phyloP scores from a whole-genome alignment of 1,140 invertebrate genomes.

The Drosophila orosa region DNA sequence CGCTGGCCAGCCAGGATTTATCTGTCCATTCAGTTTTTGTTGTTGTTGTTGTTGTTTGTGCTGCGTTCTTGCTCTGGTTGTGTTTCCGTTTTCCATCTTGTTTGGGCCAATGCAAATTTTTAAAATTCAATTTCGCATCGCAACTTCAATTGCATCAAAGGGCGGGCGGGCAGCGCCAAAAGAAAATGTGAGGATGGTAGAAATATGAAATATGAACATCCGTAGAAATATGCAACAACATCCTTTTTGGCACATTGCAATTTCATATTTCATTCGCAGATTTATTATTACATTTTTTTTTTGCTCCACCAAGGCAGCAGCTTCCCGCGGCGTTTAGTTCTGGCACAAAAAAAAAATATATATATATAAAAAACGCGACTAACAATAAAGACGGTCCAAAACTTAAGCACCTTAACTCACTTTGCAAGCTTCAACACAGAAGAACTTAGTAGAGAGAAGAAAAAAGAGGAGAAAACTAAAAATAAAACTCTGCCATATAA shows the following conservation, averaged over 20 bases:
- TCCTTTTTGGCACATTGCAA: slow-evolving; percentile 37
- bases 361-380: slow-evolving; percentile 11
- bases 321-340: slow-evolving; percentile 46
- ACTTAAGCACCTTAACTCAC: slow-evolving; percentile 71
- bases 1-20: slow-evolving; percentile 58
- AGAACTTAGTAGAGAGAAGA: slow-evolving; percentile 7
- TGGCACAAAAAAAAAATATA: slow-evolving; percentile 35
- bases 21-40: slow-evolving; percentile 51
- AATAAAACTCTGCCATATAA: slow-evolving; percentile 27
- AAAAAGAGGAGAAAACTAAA: slow-evolving; percentile 17
- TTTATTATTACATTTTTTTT: slow-evolving; percentile 50
- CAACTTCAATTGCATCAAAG: slow-evolving; percentile 59
- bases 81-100: slow-evolving; percentile 22
- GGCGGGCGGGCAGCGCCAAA: no score
- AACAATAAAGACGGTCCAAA: slow-evolving; percentile 60
- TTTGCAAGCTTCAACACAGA: slow-evolving; percentile 28
- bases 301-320: slow-evolving; percentile 21
- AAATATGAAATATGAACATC: slow-evolving; percentile 39
- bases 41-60: slow-evolving; percentile 22
- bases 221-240: slow-evolving; percentile 31
- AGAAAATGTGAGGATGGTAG: slow-evolving; percentile 29
- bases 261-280: slow-evolving; percentile 46
- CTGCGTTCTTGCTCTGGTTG: slow-evolving; percentile 6
- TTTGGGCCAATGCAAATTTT: slow-evolving; percentile 74
- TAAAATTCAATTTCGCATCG: slow-evolving; percentile 74